Base-by-base conservation (phyloP, 2,797 vertebrate species). In the Borostomias antarcticus region DNA sequence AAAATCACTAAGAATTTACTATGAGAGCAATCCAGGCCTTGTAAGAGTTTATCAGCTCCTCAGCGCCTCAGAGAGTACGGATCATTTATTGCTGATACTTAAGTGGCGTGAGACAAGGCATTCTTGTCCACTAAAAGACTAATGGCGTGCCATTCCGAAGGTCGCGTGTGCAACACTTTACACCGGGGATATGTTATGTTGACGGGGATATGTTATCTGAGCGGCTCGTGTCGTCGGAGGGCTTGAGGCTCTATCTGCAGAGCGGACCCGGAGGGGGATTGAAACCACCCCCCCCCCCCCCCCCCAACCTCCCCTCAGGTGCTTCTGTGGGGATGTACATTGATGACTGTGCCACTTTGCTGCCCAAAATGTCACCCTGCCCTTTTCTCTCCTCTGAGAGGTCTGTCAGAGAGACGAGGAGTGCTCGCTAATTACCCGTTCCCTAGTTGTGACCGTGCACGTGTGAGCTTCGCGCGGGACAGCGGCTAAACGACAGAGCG, bases 341-440 rank as follows among this genome's bases (percentile, higher is more conserved):
- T 64, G 47, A 76, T 68, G 72, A 83, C 80, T 81, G 78, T 51
- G 62, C 73, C 62, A 68, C 56, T 76, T 69, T 43, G 79, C 79
- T 78, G 82, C 85, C 88, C 85, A 81, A 86, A 89, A 90, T 90
- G 88, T 89, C 89, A 91, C 88, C 81, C 85, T 90, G 89, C 83
- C 89, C 89, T 89, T 91, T 91, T 80, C 73, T 84, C 79, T 86
- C 75, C 77, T 88, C 85, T 86, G 72, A 84, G 78, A 43, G 78
- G 81, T 73, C 82, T 71, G 81, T 85, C 78, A 74, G 64, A 84
- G 80, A 81, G 83, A 85, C 59, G 85, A 68, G 62, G 88, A 85
- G 82, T 84, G 77, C 80, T 61, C 45, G 81, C 86, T 91, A 91
- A 91, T 91, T 89, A 91, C 82, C 4, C 78, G 78, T 63, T 87